A percentile compares a stretch with the other conserved stretches of the same genome.
Evolutionary conservation across 2,797 vertebrate species (phyloP).

Genomic region (Ptychadena robeensis): DNA sequence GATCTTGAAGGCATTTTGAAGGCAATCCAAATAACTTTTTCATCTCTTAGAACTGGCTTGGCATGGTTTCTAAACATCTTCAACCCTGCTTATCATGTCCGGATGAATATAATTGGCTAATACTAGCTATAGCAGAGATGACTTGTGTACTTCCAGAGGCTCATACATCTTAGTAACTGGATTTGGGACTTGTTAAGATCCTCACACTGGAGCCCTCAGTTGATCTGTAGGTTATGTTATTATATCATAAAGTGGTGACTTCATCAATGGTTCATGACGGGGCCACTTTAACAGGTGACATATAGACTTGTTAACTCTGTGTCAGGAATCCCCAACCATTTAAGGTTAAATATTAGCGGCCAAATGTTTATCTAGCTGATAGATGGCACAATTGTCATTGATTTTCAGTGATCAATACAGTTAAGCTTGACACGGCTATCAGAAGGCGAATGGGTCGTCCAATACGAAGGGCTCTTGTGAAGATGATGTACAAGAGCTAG

Average conservation of each 20-base stretch:
- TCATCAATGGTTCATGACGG: not conserved
- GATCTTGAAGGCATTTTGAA: too few relatives aligned
- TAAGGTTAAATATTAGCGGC: not conserved
- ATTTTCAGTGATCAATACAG: conserved; percentile 32
- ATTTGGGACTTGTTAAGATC: too few relatives aligned
- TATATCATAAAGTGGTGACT: not conserved
- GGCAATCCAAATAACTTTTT: too few relatives aligned
- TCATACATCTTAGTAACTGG: too few relatives aligned
- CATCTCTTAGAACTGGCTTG: too few relatives aligned
- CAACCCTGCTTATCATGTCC: too few relatives aligned
- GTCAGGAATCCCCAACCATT: not conserved
- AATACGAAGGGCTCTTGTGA: not conserved
- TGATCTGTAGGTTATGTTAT: too few relatives aligned
- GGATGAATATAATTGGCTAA: too few relatives aligned
- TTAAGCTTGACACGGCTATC: not conserved
- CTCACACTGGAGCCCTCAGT: too few relatives aligned
- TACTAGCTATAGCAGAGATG: too few relatives aligned
- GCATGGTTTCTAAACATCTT: too few relatives aligned
- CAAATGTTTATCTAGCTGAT: conserved; percentile 23
- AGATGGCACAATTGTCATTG: not conserved
- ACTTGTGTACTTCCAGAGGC: too few relatives aligned
- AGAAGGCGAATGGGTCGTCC: not conserved
- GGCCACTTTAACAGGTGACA: not conserved
- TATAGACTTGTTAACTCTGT: not conserved
- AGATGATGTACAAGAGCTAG: not conserved